Evolutionary conservation across 2,888 invertebrate genomes (phyloP).

Genomic region (Athalia circularis): DNA sequence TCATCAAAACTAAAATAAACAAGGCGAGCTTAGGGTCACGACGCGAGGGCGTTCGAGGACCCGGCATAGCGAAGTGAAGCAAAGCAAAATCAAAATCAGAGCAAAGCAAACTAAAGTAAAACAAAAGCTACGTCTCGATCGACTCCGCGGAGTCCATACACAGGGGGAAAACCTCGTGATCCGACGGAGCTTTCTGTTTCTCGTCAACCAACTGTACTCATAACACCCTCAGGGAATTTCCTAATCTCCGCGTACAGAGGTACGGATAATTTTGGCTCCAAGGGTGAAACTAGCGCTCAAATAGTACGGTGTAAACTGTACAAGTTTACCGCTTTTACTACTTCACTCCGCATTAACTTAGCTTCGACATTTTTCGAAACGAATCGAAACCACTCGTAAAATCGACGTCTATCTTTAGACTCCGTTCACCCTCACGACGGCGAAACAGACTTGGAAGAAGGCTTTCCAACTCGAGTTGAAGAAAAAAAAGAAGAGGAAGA

Average conservation of each 20-base stretch:
- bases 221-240: slow-evolving; percentile 26
- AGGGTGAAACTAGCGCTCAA: slow-evolving; percentile 16
- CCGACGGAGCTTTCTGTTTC: neutral
- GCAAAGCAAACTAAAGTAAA: no score
- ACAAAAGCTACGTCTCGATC: slow-evolving; percentile 28
- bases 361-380: slow-evolving; percentile 6
- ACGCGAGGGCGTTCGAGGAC: slow-evolving; percentile 17
- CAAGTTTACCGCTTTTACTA: slow-evolving; percentile 13
- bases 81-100: no score
- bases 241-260: slow-evolving; percentile 39
- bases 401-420: slow-evolving; percentile 41
- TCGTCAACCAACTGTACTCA: slow-evolving; percentile 17
- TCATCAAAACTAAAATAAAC: slow-evolving; percentile 58
- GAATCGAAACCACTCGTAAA: slow-evolving; percentile 29
- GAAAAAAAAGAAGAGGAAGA: no score
- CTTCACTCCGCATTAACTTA: neutral
- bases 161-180: no score
- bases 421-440: slow-evolving; percentile 4
- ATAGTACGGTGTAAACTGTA: slow-evolving; percentile 24
- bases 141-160: neutral
- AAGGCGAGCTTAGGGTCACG: slow-evolving; percentile 30
- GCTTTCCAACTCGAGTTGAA: neutral
- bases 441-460: neutral
- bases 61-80: neutral
- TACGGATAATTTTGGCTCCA: slow-evolving; percentile 31